A percentile compares a stretch with the other conserved stretches of the same genome.
phyloP scores from a whole-genome alignment of 2,113 vertebrate genomes.

The Pollimyrus isidori region DNA sequence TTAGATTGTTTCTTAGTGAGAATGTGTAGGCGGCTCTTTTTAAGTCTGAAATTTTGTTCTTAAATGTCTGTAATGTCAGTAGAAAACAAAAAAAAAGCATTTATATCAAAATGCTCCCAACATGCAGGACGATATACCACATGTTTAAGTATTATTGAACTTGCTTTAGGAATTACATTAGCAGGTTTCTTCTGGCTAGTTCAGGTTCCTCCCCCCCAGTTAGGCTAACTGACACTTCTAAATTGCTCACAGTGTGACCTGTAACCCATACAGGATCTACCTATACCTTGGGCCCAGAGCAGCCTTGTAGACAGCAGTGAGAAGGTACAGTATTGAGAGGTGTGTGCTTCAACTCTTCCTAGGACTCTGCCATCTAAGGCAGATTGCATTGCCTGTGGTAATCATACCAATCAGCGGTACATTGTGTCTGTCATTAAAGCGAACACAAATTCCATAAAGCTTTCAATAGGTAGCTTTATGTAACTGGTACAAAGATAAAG shows the following conservation, averaged over 20 bases:
- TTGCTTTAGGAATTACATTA: background rate
- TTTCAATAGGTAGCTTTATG: background rate
- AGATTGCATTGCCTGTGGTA: background rate
- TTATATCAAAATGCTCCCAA: background rate
- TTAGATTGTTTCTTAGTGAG: background rate
- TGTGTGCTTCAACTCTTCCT: background rate
- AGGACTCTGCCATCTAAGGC: background rate
- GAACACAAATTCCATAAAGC: background rate
- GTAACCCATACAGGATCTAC: background rate
- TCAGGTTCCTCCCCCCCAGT: background rate
- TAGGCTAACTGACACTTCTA: background rate
- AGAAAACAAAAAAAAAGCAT: background rate
- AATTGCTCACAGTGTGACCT: background rate
- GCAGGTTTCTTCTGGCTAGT: background rate
- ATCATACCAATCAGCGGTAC: background rate
- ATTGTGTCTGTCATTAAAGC: background rate
- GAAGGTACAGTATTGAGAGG: background rate
- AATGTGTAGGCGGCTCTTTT: background rate
- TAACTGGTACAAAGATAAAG: background rate
- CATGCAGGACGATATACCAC: background rate
- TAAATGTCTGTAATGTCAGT: background rate
- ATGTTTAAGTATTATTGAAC: background rate
- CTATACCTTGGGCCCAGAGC: background rate
- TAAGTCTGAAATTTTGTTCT: background rate
- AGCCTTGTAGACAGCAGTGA: background rate